Evolutionary conservation across 2,797 vertebrate genomes (phyloP).

Genomic region (Platalea minor): DNA sequence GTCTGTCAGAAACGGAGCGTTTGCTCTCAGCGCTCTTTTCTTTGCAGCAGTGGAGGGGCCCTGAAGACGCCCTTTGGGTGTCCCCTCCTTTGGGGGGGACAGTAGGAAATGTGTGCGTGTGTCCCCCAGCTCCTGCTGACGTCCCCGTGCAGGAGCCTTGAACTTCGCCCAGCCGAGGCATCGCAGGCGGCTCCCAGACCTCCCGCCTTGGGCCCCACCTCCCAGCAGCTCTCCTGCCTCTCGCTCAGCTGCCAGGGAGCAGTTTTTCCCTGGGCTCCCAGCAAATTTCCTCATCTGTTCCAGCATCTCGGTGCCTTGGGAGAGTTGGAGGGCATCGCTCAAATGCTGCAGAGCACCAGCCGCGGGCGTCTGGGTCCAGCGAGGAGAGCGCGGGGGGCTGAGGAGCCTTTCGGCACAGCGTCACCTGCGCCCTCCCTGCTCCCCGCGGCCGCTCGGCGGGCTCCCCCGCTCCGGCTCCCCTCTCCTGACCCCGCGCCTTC

Average conservation of each 20-base stretch:
- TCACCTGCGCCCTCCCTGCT: background rate
- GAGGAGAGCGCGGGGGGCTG: fast-evolving
- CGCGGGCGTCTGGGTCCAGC: fast-evolving
- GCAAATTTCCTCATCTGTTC: background rate
- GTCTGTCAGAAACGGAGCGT: background rate
- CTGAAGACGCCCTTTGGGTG: background rate
- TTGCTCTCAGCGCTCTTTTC: background rate
- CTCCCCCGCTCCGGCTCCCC: background rate
- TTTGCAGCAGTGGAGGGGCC: background rate
- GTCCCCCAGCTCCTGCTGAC: background rate
- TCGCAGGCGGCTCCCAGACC: fast-evolving
- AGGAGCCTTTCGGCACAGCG: fast-evolving
- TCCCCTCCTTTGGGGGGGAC: background rate
- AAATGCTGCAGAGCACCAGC: background rate
- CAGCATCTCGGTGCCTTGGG: background rate
- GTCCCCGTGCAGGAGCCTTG: background rate
- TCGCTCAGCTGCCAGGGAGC: background rate
- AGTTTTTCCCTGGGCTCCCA: background rate
- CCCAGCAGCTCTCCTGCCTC: background rate
- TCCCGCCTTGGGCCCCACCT: background rate
- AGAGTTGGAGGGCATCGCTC: fast-evolving
- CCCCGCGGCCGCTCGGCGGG: fast-evolving
- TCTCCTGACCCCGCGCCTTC: fast-evolving
- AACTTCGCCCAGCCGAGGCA: background rate
- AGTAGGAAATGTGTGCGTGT: background rate